A percentile compares a stretch with the other conserved stretches of the same genome.
Conservation (phyloP, 2,113 vertebrate genomes). For the Cryptotis parvus region DNA sequence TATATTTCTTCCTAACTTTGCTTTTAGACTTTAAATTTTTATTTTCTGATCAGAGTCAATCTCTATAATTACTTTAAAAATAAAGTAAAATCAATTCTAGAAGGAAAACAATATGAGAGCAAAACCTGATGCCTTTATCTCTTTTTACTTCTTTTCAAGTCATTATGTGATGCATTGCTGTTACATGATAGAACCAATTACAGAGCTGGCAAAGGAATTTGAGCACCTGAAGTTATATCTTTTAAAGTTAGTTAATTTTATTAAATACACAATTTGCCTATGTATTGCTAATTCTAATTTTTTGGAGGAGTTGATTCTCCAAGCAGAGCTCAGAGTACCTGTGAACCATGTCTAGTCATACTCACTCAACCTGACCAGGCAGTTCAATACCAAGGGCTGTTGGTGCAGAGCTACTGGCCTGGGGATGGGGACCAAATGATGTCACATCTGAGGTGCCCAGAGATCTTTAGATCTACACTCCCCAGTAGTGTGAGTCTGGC, state of each 20-base stretch:
- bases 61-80: neutral
- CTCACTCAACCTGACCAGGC: too few species aligned
- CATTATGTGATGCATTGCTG: neutral
- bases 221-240: accelerated
- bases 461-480: too few species aligned
- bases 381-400: too few species aligned
- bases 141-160: neutral
- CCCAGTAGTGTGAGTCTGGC: too few species aligned
- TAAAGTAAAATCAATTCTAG: neutral
- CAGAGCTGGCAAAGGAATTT: neutral
- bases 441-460: too few species aligned
- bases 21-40: neutral
- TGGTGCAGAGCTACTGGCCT: too few species aligned
- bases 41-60: slow-evolving; percentile 12
- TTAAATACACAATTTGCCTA: neutral
- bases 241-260: slow-evolving; percentile 6
- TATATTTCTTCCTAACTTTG: neutral
- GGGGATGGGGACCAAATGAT: too few species aligned
- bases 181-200: neutral
- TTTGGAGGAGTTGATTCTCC: too few species aligned
- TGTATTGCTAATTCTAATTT: neutral
- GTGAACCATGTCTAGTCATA: too few species aligned
- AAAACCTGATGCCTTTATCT: neutral
- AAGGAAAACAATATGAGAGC: neutral
- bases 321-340: too few species aligned